Base-by-base conservation (phyloP, 2,113 vertebrate genomes). In the Meles meles region DNA sequence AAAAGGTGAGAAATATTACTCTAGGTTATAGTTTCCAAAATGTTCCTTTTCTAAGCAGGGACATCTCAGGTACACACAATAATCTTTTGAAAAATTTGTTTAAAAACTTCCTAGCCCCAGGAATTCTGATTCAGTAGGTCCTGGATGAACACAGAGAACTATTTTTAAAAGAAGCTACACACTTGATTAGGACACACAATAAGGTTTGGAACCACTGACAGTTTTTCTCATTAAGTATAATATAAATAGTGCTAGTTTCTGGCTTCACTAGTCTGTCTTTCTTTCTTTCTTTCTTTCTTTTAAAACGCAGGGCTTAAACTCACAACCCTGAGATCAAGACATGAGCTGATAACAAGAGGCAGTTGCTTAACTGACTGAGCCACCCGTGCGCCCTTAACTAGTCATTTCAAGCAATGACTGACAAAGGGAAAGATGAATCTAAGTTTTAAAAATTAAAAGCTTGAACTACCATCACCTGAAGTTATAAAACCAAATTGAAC, bases 371-470 rank as follows among this genome's bases (percentile, higher is more conserved):
- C 67, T 69, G 67, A 69, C 17, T n/a, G 67, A 37, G 67, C 34
- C 34, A 69, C 7, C 17, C 67, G 37, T n/a, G 7, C 0, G 0
- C 17, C 34, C 34, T 18, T 69, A 8, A 69, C 34, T n/a, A 37
- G 34, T 20, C 17, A 88, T 90, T 95, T 88, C 74, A 95, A 72
- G 17, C 27, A 92, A 83, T 27, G 42, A 59, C 31, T 63, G 47
- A 88, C 57, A 92, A 92, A 74, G n/a, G 65, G 52, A 95, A 93
- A 93, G 90, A 67, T 37, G 25, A 94, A 77, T 55, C 39, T 20
- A 84, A 72, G 11, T 77, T 95, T 95, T 69, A 85, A 76, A 91
- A 88, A 72, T 49, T 67, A 91, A 95, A 94, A 71, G 39, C 21
- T 0, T 86, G 39, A 96, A 85, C 39, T 84, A 83, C 37, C 29